Evolutionary conservation across 2,113 vertebrate species (phyloP).

Genomic region (Acrocephalus arundinaceus): DNA sequence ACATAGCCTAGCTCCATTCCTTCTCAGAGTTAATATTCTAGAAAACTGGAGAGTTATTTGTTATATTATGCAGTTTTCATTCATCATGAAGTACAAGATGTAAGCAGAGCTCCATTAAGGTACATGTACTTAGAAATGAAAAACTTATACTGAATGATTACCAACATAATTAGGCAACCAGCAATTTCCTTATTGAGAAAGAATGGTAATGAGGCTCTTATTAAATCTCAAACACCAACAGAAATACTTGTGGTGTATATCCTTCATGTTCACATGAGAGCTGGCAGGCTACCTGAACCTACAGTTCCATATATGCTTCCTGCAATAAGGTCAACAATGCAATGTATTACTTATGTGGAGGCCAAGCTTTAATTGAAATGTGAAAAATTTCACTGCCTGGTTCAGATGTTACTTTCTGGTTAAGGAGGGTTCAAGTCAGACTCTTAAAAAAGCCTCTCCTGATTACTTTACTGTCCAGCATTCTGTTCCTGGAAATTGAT

Average conservation of each 20-base stretch:
- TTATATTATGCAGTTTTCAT: not conserved
- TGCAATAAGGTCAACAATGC: slow-evolving; percentile 69
- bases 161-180: not conserved
- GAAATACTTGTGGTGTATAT: not conserved
- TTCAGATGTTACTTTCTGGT: slow-evolving; percentile 81
- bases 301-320: not conserved
- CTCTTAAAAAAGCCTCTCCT: slow-evolving; percentile 74
- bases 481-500: slow-evolving; percentile 81
- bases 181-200: slow-evolving; percentile 14
- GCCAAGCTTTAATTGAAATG: slow-evolving; percentile 86
- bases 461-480: slow-evolving; percentile 81
- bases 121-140: not conserved
- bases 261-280: not conserved
- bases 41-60: not conserved
- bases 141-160: not conserved
- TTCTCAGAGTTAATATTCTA: not conserved
- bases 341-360: slow-evolving; percentile 58
- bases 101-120: not conserved
- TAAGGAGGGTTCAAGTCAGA: slow-evolving; percentile 78
- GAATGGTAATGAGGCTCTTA: not conserved
- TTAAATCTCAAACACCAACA: not conserved
- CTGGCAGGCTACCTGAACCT: slow-evolving; percentile 4
- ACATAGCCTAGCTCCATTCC: not conserved
- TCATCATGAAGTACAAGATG: not conserved
- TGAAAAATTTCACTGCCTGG: slow-evolving; percentile 82